Conservation (phyloP, 2,113 vertebrate species). For the Carassius carassius region DNA sequence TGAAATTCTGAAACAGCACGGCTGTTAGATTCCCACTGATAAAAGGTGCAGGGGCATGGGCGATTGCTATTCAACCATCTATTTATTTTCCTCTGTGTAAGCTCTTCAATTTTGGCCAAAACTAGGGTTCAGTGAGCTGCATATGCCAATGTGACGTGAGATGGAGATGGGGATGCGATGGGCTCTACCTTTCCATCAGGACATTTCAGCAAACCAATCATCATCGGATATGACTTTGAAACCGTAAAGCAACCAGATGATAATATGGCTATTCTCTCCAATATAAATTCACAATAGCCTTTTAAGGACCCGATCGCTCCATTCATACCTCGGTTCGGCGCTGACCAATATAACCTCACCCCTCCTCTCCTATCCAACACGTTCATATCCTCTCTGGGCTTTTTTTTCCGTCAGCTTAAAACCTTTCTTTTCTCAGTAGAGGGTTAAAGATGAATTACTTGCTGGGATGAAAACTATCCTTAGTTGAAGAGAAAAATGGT, state of each 20-base stretch:
- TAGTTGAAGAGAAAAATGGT: constrained; percentile 54
- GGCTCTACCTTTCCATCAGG: constrained; percentile 73
- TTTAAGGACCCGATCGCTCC: constrained; percentile 78
- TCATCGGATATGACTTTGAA: constrained; percentile 78
- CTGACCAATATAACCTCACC: constrained; percentile 72
- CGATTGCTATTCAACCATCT: constrained; percentile 80
- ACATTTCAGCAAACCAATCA: constrained; percentile 75
- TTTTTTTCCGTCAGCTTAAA: constrained; percentile 44
- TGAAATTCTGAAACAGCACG: constrained; percentile 81
- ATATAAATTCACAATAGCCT: constrained; percentile 70
- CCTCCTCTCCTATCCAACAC: constrained; percentile 61
- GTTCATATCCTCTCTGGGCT: constrained; percentile 29
- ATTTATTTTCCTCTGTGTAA: constrained; percentile 80
- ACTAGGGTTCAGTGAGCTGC: constrained; percentile 78
- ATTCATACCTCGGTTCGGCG: constrained; percentile 69
- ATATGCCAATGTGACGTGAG: constrained; percentile 77
- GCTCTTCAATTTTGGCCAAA: constrained; percentile 82
- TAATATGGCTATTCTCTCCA: constrained; percentile 77
- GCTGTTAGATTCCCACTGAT: constrained; percentile 84
- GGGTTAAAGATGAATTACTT: constrained; percentile 49
- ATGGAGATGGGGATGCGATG: constrained; percentile 78
- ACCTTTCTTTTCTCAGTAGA: constrained; percentile 48
- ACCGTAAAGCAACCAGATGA: constrained; percentile 71
- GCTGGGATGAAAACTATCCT: constrained; percentile 50
- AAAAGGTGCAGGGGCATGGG: constrained; percentile 77